Evolutionary conservation across 2,113 vertebrate species (phyloP).

Genomic region (Herpailurus yagouaroundi): DNA sequence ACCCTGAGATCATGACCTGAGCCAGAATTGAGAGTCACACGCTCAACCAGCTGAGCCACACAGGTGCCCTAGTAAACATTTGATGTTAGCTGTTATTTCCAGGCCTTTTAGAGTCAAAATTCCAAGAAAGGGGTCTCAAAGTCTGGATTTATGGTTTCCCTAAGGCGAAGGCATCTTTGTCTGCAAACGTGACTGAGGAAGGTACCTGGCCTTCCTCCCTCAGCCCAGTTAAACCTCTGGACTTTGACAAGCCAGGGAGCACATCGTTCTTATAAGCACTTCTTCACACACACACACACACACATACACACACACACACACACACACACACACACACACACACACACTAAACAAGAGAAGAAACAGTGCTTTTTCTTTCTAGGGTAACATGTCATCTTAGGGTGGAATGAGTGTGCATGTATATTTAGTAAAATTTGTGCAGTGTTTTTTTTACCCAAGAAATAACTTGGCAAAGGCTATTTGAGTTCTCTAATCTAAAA

Average conservation of each 20-base stretch:
- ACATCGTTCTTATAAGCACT: background rate
- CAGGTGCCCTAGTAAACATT: background rate
- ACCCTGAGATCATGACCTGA: too few species aligned
- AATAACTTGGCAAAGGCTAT: background rate
- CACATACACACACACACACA: too few species aligned
- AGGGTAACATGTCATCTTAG: background rate
- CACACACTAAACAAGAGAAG: background rate
- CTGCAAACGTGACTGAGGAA: background rate
- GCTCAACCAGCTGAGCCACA: too few species aligned
- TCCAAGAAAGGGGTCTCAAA: background rate
- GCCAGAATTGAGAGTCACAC: too few species aligned
- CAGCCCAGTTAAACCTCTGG: background rate
- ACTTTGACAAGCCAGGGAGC: background rate
- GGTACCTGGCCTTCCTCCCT: background rate
- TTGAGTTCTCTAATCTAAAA: background rate
- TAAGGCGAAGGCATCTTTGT: background rate
- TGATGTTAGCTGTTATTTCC: background rate
- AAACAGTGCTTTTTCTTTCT: background rate
- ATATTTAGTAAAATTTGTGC: background rate
- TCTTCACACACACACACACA: background rate
- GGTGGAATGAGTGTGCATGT: background rate
- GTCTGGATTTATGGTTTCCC: background rate
- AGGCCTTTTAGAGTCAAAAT: background rate
- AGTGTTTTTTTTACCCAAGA: background rate
- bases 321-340: background rate